Evolutionary conservation across 2,113 vertebrate genomes (phyloP).

Genomic region (Centropristis striata): DNA sequence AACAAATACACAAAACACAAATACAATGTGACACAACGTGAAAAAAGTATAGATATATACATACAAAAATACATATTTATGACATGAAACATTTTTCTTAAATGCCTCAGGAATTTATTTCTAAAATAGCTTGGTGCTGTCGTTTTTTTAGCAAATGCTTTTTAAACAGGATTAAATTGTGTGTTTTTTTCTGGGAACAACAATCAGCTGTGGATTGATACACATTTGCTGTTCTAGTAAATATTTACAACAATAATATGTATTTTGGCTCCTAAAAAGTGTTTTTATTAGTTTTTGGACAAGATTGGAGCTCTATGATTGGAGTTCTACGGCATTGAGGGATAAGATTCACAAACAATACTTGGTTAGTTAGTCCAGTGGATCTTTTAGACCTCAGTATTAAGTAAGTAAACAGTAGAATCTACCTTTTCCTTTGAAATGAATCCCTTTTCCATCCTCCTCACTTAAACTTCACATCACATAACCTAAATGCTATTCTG

Average conservation of each 20-base stretch:
- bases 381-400: background rate
- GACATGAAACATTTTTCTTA: background rate
- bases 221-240: no score
- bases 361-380: background rate
- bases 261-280: no score
- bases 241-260: background rate
- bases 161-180: background rate
- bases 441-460: background rate
- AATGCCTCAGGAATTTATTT: background rate
- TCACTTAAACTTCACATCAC: conserved; percentile 21
- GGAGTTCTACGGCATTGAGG: background rate
- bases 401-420: background rate
- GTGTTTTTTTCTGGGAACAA: background rate
- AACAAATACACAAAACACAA: no score
- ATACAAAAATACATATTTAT: background rate
- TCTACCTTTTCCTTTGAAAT: background rate
- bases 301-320: background rate
- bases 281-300: background rate
- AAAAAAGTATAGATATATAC: no score
- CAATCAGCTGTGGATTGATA: background rate
- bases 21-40: no score
- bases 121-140: background rate
- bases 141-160: background rate
- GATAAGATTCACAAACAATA: background rate
- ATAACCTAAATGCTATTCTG: background rate